phyloP scores from a whole-genome alignment of 2,888 invertebrate genomes.

The Ctena decussata region DNA sequence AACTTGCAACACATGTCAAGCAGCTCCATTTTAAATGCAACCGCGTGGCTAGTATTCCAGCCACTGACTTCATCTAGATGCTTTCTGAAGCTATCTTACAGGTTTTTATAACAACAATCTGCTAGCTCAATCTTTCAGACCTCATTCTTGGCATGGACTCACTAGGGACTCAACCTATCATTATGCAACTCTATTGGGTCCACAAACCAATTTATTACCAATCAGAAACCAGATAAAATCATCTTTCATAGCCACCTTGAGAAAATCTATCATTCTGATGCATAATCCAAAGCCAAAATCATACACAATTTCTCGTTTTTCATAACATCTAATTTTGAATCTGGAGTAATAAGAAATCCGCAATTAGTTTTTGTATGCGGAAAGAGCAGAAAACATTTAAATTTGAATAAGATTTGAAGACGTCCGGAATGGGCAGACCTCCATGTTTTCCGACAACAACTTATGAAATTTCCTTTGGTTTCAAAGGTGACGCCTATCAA shows the following conservation, averaged over 20 bases:
- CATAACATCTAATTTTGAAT: background rate
- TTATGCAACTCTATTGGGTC: conserved; percentile 32
- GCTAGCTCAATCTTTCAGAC: background rate
- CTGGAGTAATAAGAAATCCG: background rate
- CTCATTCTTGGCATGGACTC: conserved; percentile 25
- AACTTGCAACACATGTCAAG: too few species aligned
- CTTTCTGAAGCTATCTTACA: conserved; percentile 14
- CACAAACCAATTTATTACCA: conserved; percentile 53
- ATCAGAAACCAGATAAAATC: conserved; percentile 53
- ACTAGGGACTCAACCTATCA: conserved; percentile 40
- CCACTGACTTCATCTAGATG: too few species aligned
- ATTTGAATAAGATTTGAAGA: too few species aligned
- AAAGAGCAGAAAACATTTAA: background rate
- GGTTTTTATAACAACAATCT: background rate
- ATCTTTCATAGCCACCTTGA: conserved; percentile 27
- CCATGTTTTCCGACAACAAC: too few species aligned
- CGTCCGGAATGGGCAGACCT: too few species aligned
- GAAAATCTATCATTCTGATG: conserved; percentile 11
- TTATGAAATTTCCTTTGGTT: too few species aligned
- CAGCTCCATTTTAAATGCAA: too few species aligned
- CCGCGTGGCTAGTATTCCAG: too few species aligned
- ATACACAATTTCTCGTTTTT: background rate
- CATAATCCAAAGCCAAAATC: background rate
- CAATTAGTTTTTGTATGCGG: background rate
- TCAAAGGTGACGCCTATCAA: too few species aligned